Evolutionary conservation across 2,888 invertebrate genomes (phyloP).

Genomic region (Drosophila antonietae): DNA sequence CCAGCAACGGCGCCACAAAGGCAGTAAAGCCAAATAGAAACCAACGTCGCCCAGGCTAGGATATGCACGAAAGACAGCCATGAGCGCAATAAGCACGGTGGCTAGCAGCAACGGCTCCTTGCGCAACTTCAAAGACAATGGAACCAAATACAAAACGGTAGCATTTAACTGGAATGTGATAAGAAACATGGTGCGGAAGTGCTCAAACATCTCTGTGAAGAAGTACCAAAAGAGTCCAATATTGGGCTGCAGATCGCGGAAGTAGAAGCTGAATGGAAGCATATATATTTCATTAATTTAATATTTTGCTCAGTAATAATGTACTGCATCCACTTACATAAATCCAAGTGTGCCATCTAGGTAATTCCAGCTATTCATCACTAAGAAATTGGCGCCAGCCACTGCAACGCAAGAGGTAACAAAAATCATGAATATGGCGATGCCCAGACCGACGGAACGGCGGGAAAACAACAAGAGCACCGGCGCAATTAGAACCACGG

Average conservation of each 20-base stretch:
- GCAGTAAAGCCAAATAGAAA: slow-evolving; percentile 94
- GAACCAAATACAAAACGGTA: slow-evolving; percentile 94
- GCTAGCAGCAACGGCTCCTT: slow-evolving; percentile 92
- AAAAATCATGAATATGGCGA: slow-evolving; percentile 61
- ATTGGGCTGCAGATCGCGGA: slow-evolving; percentile 97
- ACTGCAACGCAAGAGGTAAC: slow-evolving; percentile 56
- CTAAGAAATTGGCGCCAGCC: slow-evolving; percentile 84
- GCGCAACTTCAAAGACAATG: slow-evolving; percentile 91
- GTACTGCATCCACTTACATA: slow-evolving; percentile 87
- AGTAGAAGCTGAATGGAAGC: slow-evolving; percentile 89
- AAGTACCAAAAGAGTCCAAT: slow-evolving; percentile 99
- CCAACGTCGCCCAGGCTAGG: slow-evolving; percentile 98
- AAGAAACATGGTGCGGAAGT: slow-evolving; percentile 97
- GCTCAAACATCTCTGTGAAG: slow-evolving; percentile 99
- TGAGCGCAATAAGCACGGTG: slow-evolving; percentile 91
- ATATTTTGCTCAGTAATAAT: too few species aligned
- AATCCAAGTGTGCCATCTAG: slow-evolving; percentile 91
- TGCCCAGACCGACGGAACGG: slow-evolving; percentile 29
- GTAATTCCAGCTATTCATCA: slow-evolving; percentile 88
- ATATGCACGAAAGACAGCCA: slow-evolving; percentile 97
- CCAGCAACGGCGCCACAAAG: slow-evolving; percentile 95
- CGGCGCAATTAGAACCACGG: slow-evolving; percentile 93
- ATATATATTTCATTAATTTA: not conserved
- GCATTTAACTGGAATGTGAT: slow-evolving; percentile 99
- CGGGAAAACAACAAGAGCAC: slow-evolving; percentile 86